phyloP scores from a whole-genome alignment of 2,113 vertebrate species.

The Brachyhypopomus gauderio region DNA sequence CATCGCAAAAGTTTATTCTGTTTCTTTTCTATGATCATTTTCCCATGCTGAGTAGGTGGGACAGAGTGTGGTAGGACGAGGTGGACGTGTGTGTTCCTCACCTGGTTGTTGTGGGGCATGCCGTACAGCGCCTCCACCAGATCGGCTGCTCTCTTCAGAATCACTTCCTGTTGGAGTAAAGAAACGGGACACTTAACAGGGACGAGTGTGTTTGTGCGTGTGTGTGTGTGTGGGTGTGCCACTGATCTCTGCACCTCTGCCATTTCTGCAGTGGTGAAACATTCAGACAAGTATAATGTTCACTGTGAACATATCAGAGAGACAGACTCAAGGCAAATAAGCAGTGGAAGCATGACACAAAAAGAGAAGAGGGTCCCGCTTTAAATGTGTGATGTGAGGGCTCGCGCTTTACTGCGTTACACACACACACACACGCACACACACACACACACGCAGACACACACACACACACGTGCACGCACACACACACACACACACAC shows the following conservation, averaged over 20 bases:
- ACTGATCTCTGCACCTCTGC: not conserved
- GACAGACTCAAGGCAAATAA: not conserved
- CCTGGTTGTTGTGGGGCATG: constrained; percentile 92
- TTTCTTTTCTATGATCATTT: not conserved
- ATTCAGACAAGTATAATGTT: not conserved
- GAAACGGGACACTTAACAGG: not conserved
- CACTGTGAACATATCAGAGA: too few relatives aligned
- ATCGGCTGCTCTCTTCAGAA: constrained; percentile 88
- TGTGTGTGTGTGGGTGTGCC: too few relatives aligned
- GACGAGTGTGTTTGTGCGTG: too few relatives aligned
- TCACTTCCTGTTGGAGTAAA: constrained; percentile 80
- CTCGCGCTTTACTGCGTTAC: too few relatives aligned
- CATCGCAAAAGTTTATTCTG: not conserved
- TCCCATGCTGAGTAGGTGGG: not conserved
- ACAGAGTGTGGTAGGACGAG: not conserved
- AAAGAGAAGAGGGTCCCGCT: too few relatives aligned
- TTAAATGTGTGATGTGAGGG: not conserved
- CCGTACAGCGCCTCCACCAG: constrained; percentile 88
- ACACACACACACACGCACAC: too few relatives aligned
- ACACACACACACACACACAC: not conserved
- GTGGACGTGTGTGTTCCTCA: constrained; percentile 56
- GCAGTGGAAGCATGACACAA: not conserved
- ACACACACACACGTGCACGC: too few relatives aligned
- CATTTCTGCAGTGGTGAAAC: not conserved
- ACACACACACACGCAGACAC: too few relatives aligned